phyloP scores from a whole-genome alignment of 2,888 invertebrate genomes.

The Drosophila austrosaltans region DNA sequence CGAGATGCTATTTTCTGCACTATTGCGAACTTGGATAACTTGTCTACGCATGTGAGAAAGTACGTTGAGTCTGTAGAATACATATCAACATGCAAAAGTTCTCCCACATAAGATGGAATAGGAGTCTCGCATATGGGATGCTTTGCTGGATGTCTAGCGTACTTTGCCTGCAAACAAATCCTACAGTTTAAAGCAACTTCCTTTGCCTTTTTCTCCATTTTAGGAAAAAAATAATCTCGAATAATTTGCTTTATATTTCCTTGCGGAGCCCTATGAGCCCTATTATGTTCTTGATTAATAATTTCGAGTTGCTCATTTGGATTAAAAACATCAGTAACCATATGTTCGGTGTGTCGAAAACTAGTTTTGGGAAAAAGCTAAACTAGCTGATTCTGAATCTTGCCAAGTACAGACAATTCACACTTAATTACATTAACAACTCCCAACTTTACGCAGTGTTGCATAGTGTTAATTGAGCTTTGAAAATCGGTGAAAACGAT shows the following conservation, averaged over 20 bases:
- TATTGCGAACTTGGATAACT: neutral
- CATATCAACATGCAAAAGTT: neutral
- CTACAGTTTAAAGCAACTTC: neutral
- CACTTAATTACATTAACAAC: too few species aligned
- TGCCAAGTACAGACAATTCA: too few species aligned
- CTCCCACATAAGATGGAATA: neutral
- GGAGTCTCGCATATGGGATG: neutral
- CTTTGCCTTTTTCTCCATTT: neutral
- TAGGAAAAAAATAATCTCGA: too few species aligned
- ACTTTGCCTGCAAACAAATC: neutral
- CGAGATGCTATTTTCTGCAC: too few species aligned
- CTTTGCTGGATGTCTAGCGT: neutral
- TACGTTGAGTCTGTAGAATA: neutral
- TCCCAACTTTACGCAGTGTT: too few species aligned
- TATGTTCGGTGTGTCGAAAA: too few species aligned
- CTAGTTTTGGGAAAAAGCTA: too few species aligned
- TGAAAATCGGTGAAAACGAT: too few species aligned
- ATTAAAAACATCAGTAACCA: neutral
- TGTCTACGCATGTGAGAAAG: neutral
- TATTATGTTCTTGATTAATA: neutral
- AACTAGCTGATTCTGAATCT: too few species aligned
- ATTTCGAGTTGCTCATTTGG: slow-evolving; percentile 1
- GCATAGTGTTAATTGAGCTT: too few species aligned
- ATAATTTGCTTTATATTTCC: too few species aligned
- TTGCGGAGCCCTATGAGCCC: too few species aligned